These are phyloP conservation scores for Neodiprion pinetum DNA, from an alignment of 1,140 invertebrate genomes.

Conservation along the genomic window DNA sequence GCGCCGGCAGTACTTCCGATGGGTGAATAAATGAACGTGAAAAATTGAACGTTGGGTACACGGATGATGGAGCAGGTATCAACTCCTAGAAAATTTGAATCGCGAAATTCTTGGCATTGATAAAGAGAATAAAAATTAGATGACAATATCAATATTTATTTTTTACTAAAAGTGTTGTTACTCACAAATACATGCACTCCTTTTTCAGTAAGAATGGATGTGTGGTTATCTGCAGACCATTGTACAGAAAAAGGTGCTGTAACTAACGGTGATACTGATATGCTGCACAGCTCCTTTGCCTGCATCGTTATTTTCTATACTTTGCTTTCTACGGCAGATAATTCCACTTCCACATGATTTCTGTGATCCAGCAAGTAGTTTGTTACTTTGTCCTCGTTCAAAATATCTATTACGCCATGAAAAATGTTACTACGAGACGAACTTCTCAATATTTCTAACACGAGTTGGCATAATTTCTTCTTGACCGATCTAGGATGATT, in stretches of 20 bases:
- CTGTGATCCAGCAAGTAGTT: no score
- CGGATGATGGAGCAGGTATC: constrained; percentile 44
- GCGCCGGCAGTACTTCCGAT: constrained; percentile 39
- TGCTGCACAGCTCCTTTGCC: constrained; percentile 48
- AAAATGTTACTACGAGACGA: no score
- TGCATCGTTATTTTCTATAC: constrained; percentile 29
- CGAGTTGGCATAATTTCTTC: no score
- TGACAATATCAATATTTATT: neutral
- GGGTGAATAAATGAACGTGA: constrained; percentile 50
- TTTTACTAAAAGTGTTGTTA: constrained; percentile 21
- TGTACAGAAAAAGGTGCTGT: constrained; percentile 43
- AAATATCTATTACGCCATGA: no score
- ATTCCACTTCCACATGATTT: no score
- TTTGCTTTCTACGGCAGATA: no score
- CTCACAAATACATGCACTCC: constrained; percentile 56
- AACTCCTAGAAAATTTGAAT: constrained; percentile 44
- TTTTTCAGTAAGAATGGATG: constrained; percentile 51
- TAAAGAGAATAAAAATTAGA: constrained; percentile 12
- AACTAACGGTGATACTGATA: constrained; percentile 44
- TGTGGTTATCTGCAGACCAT: constrained; percentile 57
- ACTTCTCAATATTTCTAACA: no score
- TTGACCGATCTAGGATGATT: no score
- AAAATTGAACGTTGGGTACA: constrained; percentile 42
- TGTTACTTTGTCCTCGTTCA: no score
- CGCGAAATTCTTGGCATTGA: neutral